phyloP scores from a whole-genome alignment of 2,113 vertebrate genomes.

The Lagenorhynchus albirostris region DNA sequence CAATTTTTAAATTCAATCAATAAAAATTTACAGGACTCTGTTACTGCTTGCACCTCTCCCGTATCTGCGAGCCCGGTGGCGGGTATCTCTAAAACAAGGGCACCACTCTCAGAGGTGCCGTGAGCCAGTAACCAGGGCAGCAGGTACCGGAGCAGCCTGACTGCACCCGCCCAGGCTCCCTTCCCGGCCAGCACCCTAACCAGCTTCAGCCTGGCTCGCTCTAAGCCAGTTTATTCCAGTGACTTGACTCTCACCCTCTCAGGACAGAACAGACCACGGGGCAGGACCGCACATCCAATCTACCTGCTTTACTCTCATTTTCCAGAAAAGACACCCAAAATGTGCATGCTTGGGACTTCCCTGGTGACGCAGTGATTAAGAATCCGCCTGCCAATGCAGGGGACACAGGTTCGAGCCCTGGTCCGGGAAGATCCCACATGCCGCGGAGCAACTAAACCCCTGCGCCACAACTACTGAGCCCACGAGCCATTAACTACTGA shows the following conservation, averaged over 20 bases:
- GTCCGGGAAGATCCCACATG: too few species aligned
- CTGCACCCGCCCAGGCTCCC: accelerated
- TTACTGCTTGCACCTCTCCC: background rate
- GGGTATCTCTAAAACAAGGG: background rate
- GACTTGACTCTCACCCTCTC: background rate
- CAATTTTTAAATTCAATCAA: conserved; percentile 32
- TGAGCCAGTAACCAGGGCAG: accelerated
- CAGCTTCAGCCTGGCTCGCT: background rate
- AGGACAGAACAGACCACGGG: accelerated
- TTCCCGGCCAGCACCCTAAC: accelerated
- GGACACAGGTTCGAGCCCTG: too few species aligned
- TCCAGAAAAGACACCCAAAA: background rate
- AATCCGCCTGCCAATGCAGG: too few species aligned
- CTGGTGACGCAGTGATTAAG: too few species aligned
- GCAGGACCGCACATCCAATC: accelerated
- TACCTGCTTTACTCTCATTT: background rate
- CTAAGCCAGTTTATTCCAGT: accelerated
- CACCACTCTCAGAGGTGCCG: accelerated
- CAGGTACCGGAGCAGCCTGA: background rate
- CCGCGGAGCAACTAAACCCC: too few species aligned
- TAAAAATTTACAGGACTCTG: background rate
- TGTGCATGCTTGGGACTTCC: too few species aligned
- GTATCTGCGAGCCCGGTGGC: background rate
- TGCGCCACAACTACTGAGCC: too few species aligned
- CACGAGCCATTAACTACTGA: too few species aligned